phyloP scores from a whole-genome alignment of 2,797 vertebrate species.

The Macroramphosus scolopax region DNA sequence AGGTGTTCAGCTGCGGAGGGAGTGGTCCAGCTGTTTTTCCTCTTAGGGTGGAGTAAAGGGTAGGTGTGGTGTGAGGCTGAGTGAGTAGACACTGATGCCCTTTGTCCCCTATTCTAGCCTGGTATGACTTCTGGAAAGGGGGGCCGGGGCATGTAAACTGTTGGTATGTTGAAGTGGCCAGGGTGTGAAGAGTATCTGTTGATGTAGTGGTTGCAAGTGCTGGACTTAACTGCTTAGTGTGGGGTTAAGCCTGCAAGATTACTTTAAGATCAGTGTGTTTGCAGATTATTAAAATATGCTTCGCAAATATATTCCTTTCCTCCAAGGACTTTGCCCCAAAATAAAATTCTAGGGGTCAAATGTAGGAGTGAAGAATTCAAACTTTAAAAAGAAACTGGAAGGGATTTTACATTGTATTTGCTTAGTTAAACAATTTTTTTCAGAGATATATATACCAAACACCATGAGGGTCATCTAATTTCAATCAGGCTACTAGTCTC shows the following conservation, averaged over 20 bases:
- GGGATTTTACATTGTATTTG: neutral
- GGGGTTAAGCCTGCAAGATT: conserved; percentile 27
- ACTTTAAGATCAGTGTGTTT: conserved; percentile 2
- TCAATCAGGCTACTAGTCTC: neutral
- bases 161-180: conserved; percentile 48
- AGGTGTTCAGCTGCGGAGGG: conserved; percentile 30
- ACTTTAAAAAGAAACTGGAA: neutral
- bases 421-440: neutral
- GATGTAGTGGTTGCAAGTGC: conserved; percentile 25
- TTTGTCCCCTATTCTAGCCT: conserved; percentile 69
- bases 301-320: too few species aligned
- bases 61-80: conserved; percentile 31
- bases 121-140: conserved; percentile 51
- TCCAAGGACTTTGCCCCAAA: too few species aligned
- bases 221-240: conserved; percentile 17
- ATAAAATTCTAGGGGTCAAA: too few species aligned
- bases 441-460: too few species aligned
- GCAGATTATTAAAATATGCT: conserved; percentile 10
- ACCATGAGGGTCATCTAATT: too few species aligned
- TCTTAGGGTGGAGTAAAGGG: conserved; percentile 44
- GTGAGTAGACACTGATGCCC: conserved; percentile 71
- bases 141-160: conserved; percentile 46
- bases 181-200: conserved; percentile 31
- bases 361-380: neutral
- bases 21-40: conserved; percentile 62